Evolutionary conservation across 1,140 invertebrate species (phyloP), one percentile per base, ranked within the genome.

Genomic region (Zaprionus lachaisei): DNA sequence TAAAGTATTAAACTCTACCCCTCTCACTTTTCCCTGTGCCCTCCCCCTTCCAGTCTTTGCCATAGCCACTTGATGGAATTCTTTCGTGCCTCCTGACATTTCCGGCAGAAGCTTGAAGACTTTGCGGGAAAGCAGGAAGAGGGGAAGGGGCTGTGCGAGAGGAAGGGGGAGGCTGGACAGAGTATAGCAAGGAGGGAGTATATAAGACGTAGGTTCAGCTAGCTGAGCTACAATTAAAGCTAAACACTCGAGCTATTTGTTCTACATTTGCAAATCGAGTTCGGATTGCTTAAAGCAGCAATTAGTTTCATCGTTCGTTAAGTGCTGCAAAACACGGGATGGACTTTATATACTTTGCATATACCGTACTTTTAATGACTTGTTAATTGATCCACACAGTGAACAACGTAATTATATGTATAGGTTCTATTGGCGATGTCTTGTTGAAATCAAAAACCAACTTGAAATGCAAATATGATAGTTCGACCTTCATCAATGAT

Each of bases 71-170:
- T 83, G 83, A 87, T 86, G 80, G 47, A 69, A 72, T 77, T 83
- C 68, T 79, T 72, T 86, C 79, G 85, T 84, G 85, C 63, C 78
- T 74, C 44, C 76, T 58, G 66, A 80, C 67, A 81, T 89, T 83
- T 86, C 81, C 81, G 85, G 55, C 58, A 47, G 26, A 62, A 49
- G 54, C 61, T 86, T 66, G n/a, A 47, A 55, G 55, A 51, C 54
- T 83, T 60, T 79, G 14, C 54, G 20, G 47, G 6, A 51, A n/a
- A 11, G 17, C 12, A 17, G 15, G 2, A 47, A 17, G 7, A 17
- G n/a, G 14, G 5, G 41, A 5, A 41, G 14, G 15, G 15, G 15
- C 5, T 38, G 5, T 15, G 37, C 12, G 2, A n/a, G 41, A 22
- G 20, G 20, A 22, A 22, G 15, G 17, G 17, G 20, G 7, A 20